Conservation (phyloP, 2,113 vertebrate species). For the Tragelaphus strepsiceros region DNA sequence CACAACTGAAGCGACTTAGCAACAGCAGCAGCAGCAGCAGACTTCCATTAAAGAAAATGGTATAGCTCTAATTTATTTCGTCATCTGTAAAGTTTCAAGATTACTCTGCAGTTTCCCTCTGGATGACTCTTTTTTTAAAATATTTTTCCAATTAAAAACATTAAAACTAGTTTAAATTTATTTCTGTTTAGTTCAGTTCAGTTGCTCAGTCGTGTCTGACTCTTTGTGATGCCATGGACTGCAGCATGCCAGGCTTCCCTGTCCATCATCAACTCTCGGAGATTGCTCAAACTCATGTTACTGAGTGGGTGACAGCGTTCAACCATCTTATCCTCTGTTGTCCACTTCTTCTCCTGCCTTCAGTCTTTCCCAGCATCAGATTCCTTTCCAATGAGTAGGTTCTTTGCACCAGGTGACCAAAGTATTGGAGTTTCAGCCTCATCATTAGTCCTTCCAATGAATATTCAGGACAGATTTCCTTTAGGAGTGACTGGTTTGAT, state of each 20-base stretch:
- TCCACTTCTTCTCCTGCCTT: background rate
- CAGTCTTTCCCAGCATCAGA: background rate
- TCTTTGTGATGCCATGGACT: background rate
- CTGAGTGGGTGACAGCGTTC: background rate
- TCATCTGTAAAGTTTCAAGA: background rate
- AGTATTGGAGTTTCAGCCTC: background rate
- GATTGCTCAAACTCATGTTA: background rate
- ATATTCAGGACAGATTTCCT: background rate
- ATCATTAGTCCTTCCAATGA: background rate
- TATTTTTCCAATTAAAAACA: background rate
- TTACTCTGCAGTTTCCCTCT: background rate
- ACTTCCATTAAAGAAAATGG: background rate
- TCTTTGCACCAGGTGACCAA: background rate
- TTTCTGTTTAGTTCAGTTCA: background rate
- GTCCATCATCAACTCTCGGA: fast-evolving
- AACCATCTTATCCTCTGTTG: background rate
- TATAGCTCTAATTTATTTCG: background rate
- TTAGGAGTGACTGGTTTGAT: background rate
- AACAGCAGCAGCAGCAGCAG: too few relatives aligned
- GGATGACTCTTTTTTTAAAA: background rate
- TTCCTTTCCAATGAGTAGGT: background rate
- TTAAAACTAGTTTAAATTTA: background rate
- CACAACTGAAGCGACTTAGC: too few relatives aligned
- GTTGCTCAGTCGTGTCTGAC: background rate
- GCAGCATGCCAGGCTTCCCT: background rate